phyloP scores from a whole-genome alignment of 2,797 vertebrate species.

The Ctenochaetus hawaiiensis region DNA sequence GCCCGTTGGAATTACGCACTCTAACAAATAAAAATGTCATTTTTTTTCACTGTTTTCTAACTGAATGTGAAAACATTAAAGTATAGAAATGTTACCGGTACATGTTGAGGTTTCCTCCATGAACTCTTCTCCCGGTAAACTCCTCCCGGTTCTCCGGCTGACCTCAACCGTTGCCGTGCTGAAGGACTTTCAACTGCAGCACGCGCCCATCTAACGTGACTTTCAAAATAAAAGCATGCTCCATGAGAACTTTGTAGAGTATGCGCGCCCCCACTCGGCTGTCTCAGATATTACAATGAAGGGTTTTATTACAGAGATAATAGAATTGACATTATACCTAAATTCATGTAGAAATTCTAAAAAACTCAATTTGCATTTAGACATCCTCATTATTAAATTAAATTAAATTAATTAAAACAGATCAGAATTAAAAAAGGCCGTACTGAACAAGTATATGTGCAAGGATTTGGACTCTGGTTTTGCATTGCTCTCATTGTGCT shows the following conservation, averaged over 20 bases:
- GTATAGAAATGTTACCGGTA: background rate
- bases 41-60: fast-evolving
- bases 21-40: background rate
- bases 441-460: too few relatives aligned
- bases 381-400: too few relatives aligned
- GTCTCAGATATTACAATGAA: background rate
- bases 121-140: background rate
- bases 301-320: background rate
- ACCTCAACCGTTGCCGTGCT: slow-evolving; percentile 59
- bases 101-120: background rate
- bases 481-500: too few relatives aligned
- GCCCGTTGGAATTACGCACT: background rate
- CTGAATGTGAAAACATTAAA: background rate
- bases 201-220: background rate
- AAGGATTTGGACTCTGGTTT: too few relatives aligned
- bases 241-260: fast-evolving
- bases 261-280: slow-evolving; percentile 6
- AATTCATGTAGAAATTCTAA: too few relatives aligned
- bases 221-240: slow-evolving; percentile 71
- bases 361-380: too few relatives aligned
- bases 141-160: slow-evolving; percentile 27
- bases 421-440: too few relatives aligned
- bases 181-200: slow-evolving; percentile 59
- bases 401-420: too few relatives aligned
- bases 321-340: background rate